These are phyloP conservation scores for Dendrolimus pini DNA, from an alignment of 2,888 invertebrate species.

Conservation along the genomic window DNA sequence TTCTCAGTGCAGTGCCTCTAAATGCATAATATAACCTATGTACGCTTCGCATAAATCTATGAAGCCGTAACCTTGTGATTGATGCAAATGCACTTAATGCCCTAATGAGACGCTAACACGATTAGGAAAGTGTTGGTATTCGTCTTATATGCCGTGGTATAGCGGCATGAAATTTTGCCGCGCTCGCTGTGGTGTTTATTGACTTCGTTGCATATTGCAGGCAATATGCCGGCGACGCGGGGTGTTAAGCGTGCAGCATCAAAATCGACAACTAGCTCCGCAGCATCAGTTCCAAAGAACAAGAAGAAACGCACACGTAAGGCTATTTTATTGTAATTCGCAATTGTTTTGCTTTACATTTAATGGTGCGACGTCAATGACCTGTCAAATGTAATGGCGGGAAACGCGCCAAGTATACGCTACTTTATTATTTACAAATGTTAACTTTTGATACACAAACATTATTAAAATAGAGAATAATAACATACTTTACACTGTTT, in stretches of 20 bases:
- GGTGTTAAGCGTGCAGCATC: constrained; percentile 70
- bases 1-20: constrained; percentile 61
- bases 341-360: constrained; percentile 65
- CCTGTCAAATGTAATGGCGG: constrained; percentile 74
- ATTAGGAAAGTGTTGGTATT: constrained; percentile 56
- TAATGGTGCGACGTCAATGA: constrained; percentile 66
- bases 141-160: constrained; percentile 40
- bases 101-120: constrained; percentile 49
- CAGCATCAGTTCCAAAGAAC: constrained; percentile 56
- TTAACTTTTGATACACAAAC: too few relatives aligned
- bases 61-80: constrained; percentile 61
- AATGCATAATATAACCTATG: constrained; percentile 74
- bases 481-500: too few relatives aligned
- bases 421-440: constrained; percentile 10
- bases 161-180: constrained; percentile 48
- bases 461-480: too few relatives aligned
- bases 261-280: constrained; percentile 49
- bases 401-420: constrained; percentile 33
- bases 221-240: constrained; percentile 68
- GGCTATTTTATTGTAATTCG: constrained; percentile 18
- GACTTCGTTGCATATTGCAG: constrained; percentile 70
- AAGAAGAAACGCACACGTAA: constrained; percentile 73
- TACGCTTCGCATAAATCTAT: constrained; percentile 62
- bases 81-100: constrained; percentile 51
- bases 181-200: constrained; percentile 55